These are phyloP conservation scores for Spisula solida DNA, from an alignment of 2,888 invertebrate genomes.

Conservation along the genomic window DNA sequence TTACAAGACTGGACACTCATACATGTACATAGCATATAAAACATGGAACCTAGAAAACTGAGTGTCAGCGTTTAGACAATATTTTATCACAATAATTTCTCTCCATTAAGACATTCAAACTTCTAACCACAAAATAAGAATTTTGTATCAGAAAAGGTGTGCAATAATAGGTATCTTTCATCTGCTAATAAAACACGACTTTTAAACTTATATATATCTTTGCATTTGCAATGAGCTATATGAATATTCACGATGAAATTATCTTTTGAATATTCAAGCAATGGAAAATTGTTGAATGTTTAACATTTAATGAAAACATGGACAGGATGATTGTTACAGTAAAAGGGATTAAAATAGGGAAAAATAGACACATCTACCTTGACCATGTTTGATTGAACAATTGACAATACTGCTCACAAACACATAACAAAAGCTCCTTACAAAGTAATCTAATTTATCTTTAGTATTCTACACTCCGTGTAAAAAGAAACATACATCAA, in stretches of 20 bases:
- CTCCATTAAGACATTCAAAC: background rate
- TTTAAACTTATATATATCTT: background rate
- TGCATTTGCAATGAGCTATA: background rate
- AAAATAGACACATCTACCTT: background rate
- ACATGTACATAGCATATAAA: no score
- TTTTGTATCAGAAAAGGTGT: background rate
- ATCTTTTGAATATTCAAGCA: background rate
- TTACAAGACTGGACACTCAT: no score
- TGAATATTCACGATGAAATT: constrained; percentile 2
- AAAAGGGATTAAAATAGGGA: background rate
- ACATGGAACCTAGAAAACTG: background rate
- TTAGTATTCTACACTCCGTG: no score
- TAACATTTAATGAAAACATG: background rate
- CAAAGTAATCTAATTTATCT: background rate
- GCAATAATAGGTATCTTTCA: background rate
- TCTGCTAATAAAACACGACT: background rate
- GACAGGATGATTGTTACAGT: background rate
- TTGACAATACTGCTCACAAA: background rate
- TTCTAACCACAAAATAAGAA: background rate
- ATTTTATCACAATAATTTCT: background rate
- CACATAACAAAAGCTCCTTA: background rate
- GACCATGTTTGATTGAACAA: background rate
- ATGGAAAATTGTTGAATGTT: background rate
- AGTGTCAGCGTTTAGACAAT: background rate
- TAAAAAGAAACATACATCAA: no score